Conservation (phyloP, 2,888 invertebrate species). For the Homarus gammarus region DNA sequence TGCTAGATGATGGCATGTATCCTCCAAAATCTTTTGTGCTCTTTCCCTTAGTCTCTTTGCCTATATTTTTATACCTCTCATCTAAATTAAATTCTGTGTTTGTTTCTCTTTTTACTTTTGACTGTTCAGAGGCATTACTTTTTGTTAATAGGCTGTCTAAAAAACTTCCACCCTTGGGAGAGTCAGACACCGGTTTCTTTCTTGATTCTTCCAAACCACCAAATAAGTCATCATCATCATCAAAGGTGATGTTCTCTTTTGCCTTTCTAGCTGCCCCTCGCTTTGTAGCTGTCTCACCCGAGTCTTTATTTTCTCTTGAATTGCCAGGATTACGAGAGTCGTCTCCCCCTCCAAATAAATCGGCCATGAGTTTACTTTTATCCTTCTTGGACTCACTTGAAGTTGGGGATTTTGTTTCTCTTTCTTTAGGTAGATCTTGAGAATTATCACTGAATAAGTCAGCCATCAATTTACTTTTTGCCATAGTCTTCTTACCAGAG, state of each 20-base stretch:
- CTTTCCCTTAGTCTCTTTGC: conserved; percentile 13
- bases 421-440: not conserved
- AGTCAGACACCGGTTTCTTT: conserved; percentile 1
- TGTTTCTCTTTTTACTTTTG: conserved; percentile 9
- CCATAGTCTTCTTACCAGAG: not conserved
- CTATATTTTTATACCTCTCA: conserved; percentile 49
- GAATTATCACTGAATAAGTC: conserved; percentile 53
- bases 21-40: conserved; percentile 25
- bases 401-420: not conserved
- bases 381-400: conserved; percentile 14
- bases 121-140: not conserved
- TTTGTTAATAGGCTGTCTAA: conserved; percentile 41
- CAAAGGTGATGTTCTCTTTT: conserved; percentile 52
- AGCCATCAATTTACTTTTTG: conserved; percentile 52
- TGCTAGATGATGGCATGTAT: conserved; percentile 42
- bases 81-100: conserved; percentile 55
- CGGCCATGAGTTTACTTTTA: conserved; percentile 49
- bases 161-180: conserved; percentile 45
- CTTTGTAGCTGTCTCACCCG: not conserved
- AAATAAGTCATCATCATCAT: conserved; percentile 59
- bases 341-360: conserved; percentile 46
- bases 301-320: not conserved
- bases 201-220: conserved; percentile 29
- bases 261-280: not conserved
- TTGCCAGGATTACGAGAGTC: not conserved